A percentile compares a stretch with the other conserved stretches of the same genome.
These are phyloP conservation scores for Masnerella sp. DNA, from an alignment of 2,888 invertebrate genomes.

Conservation along the genomic window DNA sequence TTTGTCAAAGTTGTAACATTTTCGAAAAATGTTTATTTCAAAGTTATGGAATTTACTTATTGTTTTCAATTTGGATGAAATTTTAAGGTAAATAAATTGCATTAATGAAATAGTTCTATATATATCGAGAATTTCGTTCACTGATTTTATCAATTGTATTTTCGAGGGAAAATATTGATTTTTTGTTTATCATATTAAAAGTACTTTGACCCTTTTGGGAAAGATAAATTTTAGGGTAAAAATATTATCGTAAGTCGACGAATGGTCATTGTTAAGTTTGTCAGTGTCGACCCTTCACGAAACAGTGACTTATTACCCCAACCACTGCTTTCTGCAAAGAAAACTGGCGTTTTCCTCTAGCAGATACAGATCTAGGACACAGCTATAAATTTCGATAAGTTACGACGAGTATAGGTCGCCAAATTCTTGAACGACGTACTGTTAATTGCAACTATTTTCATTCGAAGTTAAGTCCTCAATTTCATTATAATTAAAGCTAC, in stretches of 20 bases:
- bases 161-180: too few species aligned
- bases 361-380: conserved; percentile 29
- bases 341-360: conserved; percentile 12
- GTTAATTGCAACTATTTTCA: conserved; percentile 5
- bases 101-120: too few species aligned
- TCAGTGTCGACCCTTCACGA: conserved; percentile 8
- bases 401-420: conserved; percentile 16
- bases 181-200: too few species aligned
- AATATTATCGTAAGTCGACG: conserved; percentile 11
- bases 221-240: too few species aligned
- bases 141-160: too few species aligned
- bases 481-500: neutral
- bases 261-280: conserved; percentile 1
- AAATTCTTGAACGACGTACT: conserved; percentile 20
- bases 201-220: too few species aligned
- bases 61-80: too few species aligned
- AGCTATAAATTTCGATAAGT: conserved; percentile 35
- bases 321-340: conserved; percentile 17
- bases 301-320: conserved; percentile 9
- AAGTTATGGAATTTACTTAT: too few species aligned
- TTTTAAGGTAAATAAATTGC: too few species aligned
- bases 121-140: too few species aligned
- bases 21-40: too few species aligned
- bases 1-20: too few species aligned
- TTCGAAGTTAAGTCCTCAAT: neutral